Conservation (phyloP, 2,797 vertebrate genomes). For the Ptychadena robeensis region DNA sequence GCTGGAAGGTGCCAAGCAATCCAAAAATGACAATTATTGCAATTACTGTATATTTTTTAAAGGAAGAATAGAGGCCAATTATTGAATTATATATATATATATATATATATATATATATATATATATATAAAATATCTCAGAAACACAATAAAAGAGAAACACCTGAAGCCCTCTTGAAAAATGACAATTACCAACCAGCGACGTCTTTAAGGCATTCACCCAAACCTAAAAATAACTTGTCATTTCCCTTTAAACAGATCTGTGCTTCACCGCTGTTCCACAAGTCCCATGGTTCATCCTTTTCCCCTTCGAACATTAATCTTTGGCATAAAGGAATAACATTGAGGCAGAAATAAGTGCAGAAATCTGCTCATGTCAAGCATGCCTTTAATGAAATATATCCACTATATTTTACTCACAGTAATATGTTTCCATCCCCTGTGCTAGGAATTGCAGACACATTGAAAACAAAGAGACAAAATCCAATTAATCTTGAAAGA, state of each 20-base stretch:
- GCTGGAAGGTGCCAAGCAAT: too few species aligned
- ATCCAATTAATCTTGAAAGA: slow-evolving; percentile 56
- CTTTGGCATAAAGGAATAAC: background rate
- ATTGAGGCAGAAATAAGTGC: background rate
- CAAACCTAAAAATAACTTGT: background rate
- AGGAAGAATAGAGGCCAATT: too few species aligned
- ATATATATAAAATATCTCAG: too few species aligned
- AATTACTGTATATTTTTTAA: too few species aligned
- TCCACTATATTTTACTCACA: background rate
- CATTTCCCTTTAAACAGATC: background rate
- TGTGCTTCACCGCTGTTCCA: background rate
- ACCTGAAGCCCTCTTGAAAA: background rate
- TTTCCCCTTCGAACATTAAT: background rate
- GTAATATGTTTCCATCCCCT: slow-evolving; percentile 43
- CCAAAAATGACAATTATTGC: too few species aligned
- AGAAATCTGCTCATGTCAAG: background rate
- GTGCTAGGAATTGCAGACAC: slow-evolving; percentile 19
- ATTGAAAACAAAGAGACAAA: slow-evolving; percentile 31
- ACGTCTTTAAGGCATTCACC: background rate
- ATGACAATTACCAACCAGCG: background rate
- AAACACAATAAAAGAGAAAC: too few species aligned
- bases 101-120: too few species aligned
- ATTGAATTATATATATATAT: too few species aligned
- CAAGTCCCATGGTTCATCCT: background rate
- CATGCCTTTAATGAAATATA: slow-evolving; percentile 35